These are phyloP conservation scores for Tridacna gigas DNA, from an alignment of 2,888 invertebrate species.

Conservation along the genomic window DNA sequence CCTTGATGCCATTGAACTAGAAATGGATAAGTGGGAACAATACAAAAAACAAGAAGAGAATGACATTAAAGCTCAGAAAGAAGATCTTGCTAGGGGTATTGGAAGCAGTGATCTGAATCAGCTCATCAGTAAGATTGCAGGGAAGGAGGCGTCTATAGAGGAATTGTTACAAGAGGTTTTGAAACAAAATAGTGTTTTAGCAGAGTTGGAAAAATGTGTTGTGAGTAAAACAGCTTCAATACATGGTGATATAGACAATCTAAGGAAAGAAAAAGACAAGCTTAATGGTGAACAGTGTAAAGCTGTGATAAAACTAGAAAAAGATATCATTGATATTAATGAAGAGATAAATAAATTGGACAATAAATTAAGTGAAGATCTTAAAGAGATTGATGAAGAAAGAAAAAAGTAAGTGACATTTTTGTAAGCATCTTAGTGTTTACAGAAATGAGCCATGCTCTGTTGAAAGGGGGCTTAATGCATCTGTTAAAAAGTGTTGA, in stretches of 20 bases:
- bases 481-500: too few species aligned
- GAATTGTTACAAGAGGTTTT: slow-evolving; percentile 46
- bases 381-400: slow-evolving; percentile 70
- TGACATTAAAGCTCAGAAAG: slow-evolving; percentile 83
- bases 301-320: slow-evolving; percentile 56
- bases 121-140: slow-evolving; percentile 59
- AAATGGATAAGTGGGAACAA: slow-evolving; percentile 86
- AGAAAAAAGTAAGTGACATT: slow-evolving; percentile 69
- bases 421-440: too few species aligned
- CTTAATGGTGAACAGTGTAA: slow-evolving; percentile 47
- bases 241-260: slow-evolving; percentile 48
- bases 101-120: slow-evolving; percentile 53
- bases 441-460: too few species aligned
- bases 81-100: slow-evolving; percentile 85
- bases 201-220: slow-evolving; percentile 50
- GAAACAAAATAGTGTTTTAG: slow-evolving; percentile 47
- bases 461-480: too few species aligned
- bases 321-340: slow-evolving; percentile 68
- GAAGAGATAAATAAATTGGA: slow-evolving; percentile 70
- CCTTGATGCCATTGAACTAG: slow-evolving; percentile 74
- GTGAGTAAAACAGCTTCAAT: slow-evolving; percentile 39
- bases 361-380: slow-evolving; percentile 62
- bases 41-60: slow-evolving; percentile 84
- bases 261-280: slow-evolving; percentile 49
- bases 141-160: slow-evolving; percentile 49